Percentiles rank a stretch among this genome's conserved stretches.
Conservation (phyloP, 1,140 invertebrate genomes). For the Ostrea denselamellosa region DNA sequence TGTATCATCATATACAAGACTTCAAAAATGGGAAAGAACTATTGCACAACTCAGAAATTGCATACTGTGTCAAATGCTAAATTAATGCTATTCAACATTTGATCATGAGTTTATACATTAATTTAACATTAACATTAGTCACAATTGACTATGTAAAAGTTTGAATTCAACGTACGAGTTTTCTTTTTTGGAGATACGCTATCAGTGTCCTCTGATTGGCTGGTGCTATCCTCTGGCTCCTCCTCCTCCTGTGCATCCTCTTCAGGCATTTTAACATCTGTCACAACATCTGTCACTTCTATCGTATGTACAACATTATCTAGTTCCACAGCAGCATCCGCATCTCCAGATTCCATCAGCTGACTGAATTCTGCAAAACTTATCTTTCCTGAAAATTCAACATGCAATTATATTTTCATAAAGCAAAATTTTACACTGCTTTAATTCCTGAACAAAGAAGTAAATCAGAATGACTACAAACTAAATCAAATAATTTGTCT, state of each 20-base stretch:
- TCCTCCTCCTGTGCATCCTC: slow-evolving; percentile 87
- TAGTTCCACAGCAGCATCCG: slow-evolving; percentile 28
- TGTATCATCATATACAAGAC: no score
- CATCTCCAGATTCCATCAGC: slow-evolving; percentile 53
- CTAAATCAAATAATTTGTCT: no score
- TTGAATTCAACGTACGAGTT: neutral
- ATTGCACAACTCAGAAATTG: no score
- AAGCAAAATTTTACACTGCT: neutral
- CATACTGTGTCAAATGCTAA: no score
- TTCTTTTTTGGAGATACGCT: slow-evolving; percentile 21
- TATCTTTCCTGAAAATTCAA: slow-evolving; percentile 57
- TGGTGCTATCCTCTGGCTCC: slow-evolving; percentile 87
- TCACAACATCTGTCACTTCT: neutral
- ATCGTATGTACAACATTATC: slow-evolving; percentile 28
- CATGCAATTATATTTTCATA: neutral
- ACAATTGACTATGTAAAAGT: neutral
- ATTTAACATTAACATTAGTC: neutral
- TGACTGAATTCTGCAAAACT: slow-evolving; percentile 63
- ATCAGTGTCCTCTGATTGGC: slow-evolving; percentile 57
- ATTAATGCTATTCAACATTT: no score
- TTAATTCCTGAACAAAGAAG: no score
- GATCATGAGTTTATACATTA: no score
- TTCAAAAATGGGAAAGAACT: no score
- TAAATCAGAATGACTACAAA: no score
- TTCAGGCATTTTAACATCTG: slow-evolving; percentile 3